phyloP scores from a whole-genome alignment of 1,140 invertebrate genomes.

The Pogonomyrmex californicus region DNA sequence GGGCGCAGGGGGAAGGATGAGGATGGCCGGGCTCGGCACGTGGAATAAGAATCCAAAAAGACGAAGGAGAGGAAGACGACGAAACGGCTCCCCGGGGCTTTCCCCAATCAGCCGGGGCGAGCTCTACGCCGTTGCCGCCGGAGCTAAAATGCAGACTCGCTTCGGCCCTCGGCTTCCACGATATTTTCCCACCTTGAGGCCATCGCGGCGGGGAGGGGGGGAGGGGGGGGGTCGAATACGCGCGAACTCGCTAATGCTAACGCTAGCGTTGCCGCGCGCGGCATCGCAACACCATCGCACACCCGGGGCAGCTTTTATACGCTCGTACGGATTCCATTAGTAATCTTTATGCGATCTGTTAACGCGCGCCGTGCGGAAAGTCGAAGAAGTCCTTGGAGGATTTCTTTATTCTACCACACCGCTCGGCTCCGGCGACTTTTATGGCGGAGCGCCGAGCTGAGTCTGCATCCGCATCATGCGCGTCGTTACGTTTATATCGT shows the following conservation, averaged over 20 bases:
- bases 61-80: slow-evolving; percentile 68
- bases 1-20: neutral
- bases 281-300: slow-evolving; percentile 22
- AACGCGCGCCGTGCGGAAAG: slow-evolving; percentile 65
- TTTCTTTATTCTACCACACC: slow-evolving; percentile 52
- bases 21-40: slow-evolving; percentile 37
- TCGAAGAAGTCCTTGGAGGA: slow-evolving; percentile 51
- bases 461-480: slow-evolving; percentile 34
- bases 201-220: neutral
- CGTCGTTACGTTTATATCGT: slow-evolving; percentile 40
- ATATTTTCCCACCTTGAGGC: slow-evolving; percentile 57
- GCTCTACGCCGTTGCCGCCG: slow-evolving; percentile 8
- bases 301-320: slow-evolving; percentile 65
- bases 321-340: slow-evolving; percentile 74
- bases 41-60: slow-evolving; percentile 77
- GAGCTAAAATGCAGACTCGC: slow-evolving; percentile 73
- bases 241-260: slow-evolving; percentile 72
- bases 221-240: neutral
- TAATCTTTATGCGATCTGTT: slow-evolving; percentile 77
- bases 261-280: slow-evolving; percentile 1
- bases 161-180: slow-evolving; percentile 7
- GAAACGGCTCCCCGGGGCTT: slow-evolving; percentile 83
- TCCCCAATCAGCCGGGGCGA: slow-evolving; percentile 80
- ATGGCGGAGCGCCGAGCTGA: slow-evolving; percentile 5
- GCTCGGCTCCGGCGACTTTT: slow-evolving; percentile 25